Conservation (phyloP, 2,113 vertebrate genomes). For the Leiothrix lutea region DNA sequence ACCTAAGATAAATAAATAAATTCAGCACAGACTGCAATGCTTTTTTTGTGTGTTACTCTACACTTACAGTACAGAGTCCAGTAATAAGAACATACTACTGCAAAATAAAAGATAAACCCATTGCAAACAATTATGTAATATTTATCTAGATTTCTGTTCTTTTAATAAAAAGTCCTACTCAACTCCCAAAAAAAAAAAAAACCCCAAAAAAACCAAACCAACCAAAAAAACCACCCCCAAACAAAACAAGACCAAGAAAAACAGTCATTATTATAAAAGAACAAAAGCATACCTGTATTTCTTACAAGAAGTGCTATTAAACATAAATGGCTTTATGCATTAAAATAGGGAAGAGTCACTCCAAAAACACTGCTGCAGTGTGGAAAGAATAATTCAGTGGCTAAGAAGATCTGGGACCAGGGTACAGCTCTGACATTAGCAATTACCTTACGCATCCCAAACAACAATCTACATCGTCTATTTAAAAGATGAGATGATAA, state of each 20-base stretch:
- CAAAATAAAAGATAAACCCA: not conserved
- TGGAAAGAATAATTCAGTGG: not conserved
- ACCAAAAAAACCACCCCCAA: not conserved
- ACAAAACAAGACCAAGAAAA: not conserved
- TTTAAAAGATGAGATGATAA: not conserved
- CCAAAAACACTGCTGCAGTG: not conserved
- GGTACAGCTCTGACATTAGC: not conserved
- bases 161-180: not conserved
- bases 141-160: not conserved
- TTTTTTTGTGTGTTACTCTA: not conserved
- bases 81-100: not conserved
- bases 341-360: not conserved
- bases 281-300: not conserved
- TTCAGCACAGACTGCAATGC: not conserved
- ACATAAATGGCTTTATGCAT: not conserved
- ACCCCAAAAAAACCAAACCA: not conserved
- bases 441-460: not conserved
- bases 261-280: not conserved
- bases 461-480: not conserved
- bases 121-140: not conserved
- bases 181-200: not conserved
- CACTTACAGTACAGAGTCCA: not conserved
- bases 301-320: not conserved
- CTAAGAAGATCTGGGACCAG: not conserved
- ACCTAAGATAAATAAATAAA: not conserved